Conservation (phyloP, 2,888 invertebrate genomes). For the Calephelis perditalis region DNA sequence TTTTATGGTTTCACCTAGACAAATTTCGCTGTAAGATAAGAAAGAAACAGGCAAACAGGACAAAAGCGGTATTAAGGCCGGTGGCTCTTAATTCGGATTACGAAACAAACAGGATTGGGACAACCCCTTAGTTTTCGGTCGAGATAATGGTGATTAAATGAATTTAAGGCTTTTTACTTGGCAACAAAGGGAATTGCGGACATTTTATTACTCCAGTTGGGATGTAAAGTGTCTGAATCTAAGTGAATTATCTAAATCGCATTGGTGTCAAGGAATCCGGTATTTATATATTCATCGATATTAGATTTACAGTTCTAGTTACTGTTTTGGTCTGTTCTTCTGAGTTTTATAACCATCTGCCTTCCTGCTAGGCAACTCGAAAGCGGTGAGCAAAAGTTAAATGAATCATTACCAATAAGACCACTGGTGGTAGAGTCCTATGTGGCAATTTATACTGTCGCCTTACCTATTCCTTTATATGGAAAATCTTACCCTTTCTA, state of each 20-base stretch:
- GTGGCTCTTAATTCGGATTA: constrained; percentile 65
- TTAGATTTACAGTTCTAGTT: not conserved
- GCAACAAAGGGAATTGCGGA: constrained; percentile 29
- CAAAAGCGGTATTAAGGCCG: constrained; percentile 60
- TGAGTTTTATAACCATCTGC: too few species aligned
- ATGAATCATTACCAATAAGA: too few species aligned
- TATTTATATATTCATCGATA: not conserved
- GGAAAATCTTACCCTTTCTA: too few species aligned
- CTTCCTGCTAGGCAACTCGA: too few species aligned
- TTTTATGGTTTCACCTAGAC: constrained; percentile 70
- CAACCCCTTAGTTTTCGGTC: constrained; percentile 50
- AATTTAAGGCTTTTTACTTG: constrained; percentile 44
- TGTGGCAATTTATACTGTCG: too few species aligned
- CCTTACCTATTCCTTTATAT: too few species aligned
- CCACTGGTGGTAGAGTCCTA: too few species aligned
- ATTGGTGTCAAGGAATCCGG: not conserved
- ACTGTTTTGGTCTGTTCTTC: too few species aligned
- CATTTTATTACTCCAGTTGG: constrained; percentile 32
- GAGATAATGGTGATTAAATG: constrained; percentile 63
- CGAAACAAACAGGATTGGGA: constrained; percentile 49
- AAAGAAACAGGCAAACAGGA: constrained; percentile 71
- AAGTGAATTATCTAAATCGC: constrained; percentile 18
- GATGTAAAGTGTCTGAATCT: constrained; percentile 29
- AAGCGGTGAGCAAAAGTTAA: too few species aligned
- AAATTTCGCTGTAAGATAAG: constrained; percentile 73